phyloP scores from a whole-genome alignment of 2,113 vertebrate species.

The Syngnathus typhle region DNA sequence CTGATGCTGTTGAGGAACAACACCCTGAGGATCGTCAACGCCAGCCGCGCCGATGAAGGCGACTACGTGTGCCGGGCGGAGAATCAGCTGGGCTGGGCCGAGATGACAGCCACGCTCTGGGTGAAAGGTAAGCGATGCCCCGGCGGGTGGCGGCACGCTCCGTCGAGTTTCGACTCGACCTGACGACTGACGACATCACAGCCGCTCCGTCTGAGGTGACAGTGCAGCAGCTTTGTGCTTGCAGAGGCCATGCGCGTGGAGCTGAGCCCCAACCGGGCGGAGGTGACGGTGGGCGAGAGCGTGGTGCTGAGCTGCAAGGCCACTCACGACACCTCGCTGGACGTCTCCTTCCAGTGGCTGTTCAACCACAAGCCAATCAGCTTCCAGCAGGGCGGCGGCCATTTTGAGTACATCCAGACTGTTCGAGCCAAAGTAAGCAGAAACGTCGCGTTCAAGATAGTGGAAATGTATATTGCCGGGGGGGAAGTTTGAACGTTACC shows the following conservation, averaged over 20 bases:
- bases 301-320: constrained; percentile 92
- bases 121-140: constrained; percentile 85
- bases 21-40: constrained; percentile 83
- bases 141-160: neutral
- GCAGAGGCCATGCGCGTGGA: constrained; percentile 91
- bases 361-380: constrained; percentile 83
- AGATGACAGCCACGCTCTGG: constrained; percentile 80
- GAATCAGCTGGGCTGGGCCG: constrained; percentile 88
- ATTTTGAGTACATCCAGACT: constrained; percentile 93
- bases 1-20: constrained; percentile 85
- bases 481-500: neutral
- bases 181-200: neutral
- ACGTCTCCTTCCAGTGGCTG: constrained; percentile 87
- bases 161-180: too few species aligned
- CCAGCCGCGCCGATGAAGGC: constrained; percentile 88
- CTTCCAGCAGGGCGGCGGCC: constrained; percentile 84
- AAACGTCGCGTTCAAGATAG: too few species aligned
- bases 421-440: constrained; percentile 77
- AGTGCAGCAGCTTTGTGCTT: constrained; percentile 61
- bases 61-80: constrained; percentile 82
- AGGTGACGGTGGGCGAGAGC: constrained; percentile 92
- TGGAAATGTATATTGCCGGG: too few species aligned
- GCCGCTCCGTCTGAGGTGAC: constrained; percentile 58
- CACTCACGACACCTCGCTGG: constrained; percentile 82
- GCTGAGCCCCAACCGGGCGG: constrained; percentile 81